Percentiles rank a stretch among this genome's conserved stretches.
These are phyloP conservation scores for Mareca strepera DNA, from an alignment of 2,797 vertebrate genomes.

Conservation along the genomic window DNA sequence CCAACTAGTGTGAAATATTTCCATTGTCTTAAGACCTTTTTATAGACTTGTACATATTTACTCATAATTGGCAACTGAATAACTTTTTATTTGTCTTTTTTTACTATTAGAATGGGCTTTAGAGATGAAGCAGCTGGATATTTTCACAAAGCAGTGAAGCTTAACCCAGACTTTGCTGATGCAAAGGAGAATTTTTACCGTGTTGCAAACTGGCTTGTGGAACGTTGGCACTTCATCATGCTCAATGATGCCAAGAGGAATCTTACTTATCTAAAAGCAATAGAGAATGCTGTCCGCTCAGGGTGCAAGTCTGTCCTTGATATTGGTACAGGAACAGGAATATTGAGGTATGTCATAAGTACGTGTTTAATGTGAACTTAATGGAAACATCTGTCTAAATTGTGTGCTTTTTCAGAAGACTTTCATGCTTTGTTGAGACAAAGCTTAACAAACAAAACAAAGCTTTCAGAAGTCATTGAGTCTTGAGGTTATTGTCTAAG, in stretches of 20 bases:
- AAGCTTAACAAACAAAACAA: neutral
- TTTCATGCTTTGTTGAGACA: neutral
- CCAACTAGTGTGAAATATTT: neutral
- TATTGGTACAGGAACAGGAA: constrained; percentile 96
- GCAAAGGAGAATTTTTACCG: constrained; percentile 97
- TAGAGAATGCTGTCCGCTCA: constrained; percentile 86
- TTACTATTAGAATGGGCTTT: constrained; percentile 89
- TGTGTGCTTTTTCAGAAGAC: neutral
- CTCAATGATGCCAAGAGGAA: constrained; percentile 93
- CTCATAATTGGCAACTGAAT: neutral
- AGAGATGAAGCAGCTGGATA: constrained; percentile 96
- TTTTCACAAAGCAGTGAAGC: constrained; percentile 95
- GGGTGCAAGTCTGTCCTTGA: constrained; percentile 93
- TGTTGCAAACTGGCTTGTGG: constrained; percentile 97
- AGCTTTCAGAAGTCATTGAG: neutral
- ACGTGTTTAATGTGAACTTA: neutral
- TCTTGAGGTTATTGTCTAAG: neutral
- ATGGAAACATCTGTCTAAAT: neutral
- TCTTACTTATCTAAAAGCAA: constrained; percentile 88
- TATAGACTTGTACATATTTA: neutral
- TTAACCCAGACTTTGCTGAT: constrained; percentile 90
- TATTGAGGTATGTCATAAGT: constrained; percentile 85
- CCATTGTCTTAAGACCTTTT: neutral
- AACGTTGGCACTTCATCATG: constrained; percentile 99
- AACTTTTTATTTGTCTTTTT: constrained; percentile 1